Evolutionary conservation across 2,797 vertebrate species (phyloP), one percentile per base, ranked within the genome.

Genomic region (Pogonophryne albipinna): DNA sequence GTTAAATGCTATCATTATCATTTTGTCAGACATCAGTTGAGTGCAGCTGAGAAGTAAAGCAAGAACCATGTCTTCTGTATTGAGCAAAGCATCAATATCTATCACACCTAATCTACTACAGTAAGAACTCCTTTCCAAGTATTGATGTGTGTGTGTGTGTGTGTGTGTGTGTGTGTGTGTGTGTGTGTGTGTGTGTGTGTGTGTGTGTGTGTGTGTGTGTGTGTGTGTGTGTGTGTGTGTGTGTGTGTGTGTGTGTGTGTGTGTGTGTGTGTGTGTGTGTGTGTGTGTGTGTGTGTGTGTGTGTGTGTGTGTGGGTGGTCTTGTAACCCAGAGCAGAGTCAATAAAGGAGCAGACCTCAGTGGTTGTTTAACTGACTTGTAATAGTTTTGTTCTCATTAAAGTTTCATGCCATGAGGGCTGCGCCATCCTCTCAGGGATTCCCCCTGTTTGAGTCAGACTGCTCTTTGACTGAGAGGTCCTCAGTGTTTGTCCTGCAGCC

Each of bases 331-430:
- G 44, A 74, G 76, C 46, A 16, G 8, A 82, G 87, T 93, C 89
- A 88, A 91, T 91, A 86, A 66, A 50, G 1, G 62, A 84, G 65
- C 82, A 83, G 85, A 66, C 50, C 71, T 80, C 73, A 78, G 85
- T 15, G 68, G 55, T 69, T 47, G 64, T 49, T 90, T 81, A 80
- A 67, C 82, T 52, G 79, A 80, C 49, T 66, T 83, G 78, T 85
- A 88, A 89, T 79, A 85, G 82, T 92, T 93, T 89, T 92, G 93
- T 93, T 87, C 87, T 92, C 90, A 93, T 95, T 91, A 94, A 95
- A 92, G 78, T 91, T 93, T 91, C 14, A 94, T 92, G 91, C 69
- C 53, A 50, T 42, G 85, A 78, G 84, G 87, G 82, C 82, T 47
- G 75, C 7, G 38, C 67, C 80, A 55, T 76, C 31, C 87, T 88